Evolutionary conservation across 2,888 invertebrate species (phyloP), one percentile per base, ranked within the genome.

Genomic region (Argyresthia goedartella): DNA sequence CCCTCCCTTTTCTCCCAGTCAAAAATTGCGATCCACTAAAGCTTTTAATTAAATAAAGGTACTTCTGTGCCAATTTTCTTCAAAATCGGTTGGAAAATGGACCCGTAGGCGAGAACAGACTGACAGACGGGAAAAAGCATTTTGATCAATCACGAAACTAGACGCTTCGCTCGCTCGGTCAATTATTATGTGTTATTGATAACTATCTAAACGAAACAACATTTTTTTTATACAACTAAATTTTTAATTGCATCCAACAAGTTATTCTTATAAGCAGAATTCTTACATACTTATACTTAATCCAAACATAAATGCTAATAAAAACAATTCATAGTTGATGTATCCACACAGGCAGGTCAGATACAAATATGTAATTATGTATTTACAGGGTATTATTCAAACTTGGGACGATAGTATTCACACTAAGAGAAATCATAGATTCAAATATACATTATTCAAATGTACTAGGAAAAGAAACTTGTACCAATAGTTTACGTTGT

Each of bases 221-320:
- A 53, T 36, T 42, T 16, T 52, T 44, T 25, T 45, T 46, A 48
- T 48, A 54, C 41, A 52, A 81, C 79, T 73, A 77, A 76, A 79
- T 78, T 74, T 81, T 84, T 81, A 76, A 79, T 84, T 75, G 76
- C 73, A 74, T 82, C 76, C 81, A 84, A 84, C 81, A 81, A 80
- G 72, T 80, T 76, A 81, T 74, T 79, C 77, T 81, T 82, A 54
- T 9, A 84, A 79, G 82, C 79, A 64, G 65, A 69, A 75, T 74
- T 63, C 76, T 77, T 78, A 75, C 64, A 59, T 65, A 68, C 67
- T 72, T 72, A 75, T 73, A 71, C 77, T 75, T 81, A 71, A 50
- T 36, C 81, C 77, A 73, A 73, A 76, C 72, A 71, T 80, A 77
- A 80, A 76, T 68, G 67, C 77, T 81, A 77, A 73, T 76, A 73